Base-by-base conservation (phyloP, 2,113 vertebrate genomes). In the Lonchura striata region DNA sequence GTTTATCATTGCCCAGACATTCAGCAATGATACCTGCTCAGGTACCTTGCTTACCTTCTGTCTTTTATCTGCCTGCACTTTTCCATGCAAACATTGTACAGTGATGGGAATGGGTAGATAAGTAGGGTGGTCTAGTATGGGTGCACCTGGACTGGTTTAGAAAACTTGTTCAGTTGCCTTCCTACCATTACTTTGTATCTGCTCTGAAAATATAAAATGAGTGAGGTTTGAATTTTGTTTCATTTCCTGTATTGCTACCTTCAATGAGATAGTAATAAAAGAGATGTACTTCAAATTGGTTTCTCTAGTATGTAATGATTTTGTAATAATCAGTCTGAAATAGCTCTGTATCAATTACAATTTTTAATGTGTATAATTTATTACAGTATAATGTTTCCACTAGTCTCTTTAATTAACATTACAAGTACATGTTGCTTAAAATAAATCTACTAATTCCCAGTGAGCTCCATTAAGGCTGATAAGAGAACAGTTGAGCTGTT, bases 371-470 rank as follows among this genome's bases (percentile, higher is more conserved):
- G 3, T 64, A 17, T 88, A 42, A 52, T 69, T 92, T 86, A 85
- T 84, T 94, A 61, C 77, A 92, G 25, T 42, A 25, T 66, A 60
- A 52, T 76, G 27, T 76, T 95, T 92, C 59, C 33, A 57, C 42
- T 52, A 54, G 70, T 94, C 35, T 85, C 37, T 79, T 95, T 91
- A 89, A 94, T 92, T 91, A 95, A 90, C 25, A 33, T 70, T 86
- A 71, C 60, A 87, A 90, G 17, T 81, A 66, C 37, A 25, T 27
- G n/a, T 57, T 87, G 25, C 91, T 95, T 95, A 69, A 96, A 94
- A 93, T 90, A 92, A 68, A 57, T 79, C 44, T 76, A 9, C n/a
- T 85, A 39, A 87, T 92, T 91, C 71, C 59, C 75, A 74, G 19
- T 65, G 46, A 82, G 63, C 37, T 85, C 60, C 68, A 39, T 91